Evolutionary conservation across 2,888 invertebrate genomes (phyloP), one percentile per base, ranked within the genome.

Genomic region (Steinernema scapterisci): DNA sequence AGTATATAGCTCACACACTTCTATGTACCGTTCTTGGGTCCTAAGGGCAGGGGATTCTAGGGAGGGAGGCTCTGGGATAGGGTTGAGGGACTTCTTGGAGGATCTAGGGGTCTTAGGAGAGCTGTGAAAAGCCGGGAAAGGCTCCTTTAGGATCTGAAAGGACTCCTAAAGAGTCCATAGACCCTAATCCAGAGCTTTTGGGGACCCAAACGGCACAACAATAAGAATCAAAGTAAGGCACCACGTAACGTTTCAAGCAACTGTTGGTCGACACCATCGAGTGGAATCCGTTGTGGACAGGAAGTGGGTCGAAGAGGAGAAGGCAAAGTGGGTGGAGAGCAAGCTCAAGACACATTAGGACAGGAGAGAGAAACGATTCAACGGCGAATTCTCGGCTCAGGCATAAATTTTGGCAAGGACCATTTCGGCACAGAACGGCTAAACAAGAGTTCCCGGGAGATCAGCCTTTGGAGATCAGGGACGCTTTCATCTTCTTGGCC

Each of bases 401-500:
- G 38, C 38, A 38, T 38, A 38, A 9, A 38, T 38, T 38, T 38
- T 38, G 38, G 38, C 38, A 38, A n/a, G n/a, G n/a, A n/a, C n/a
- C 38, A 38, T 38, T 38, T 38, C 5, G 38, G 9, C 2, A 52
- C 23, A 16, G n/a, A n/a, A n/a, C n/a, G n/a, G n/a, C n/a, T n/a
- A n/a, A n/a, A n/a, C n/a, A n/a, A n/a, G n/a, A n/a, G n/a, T n/a
- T n/a, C n/a, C n/a, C n/a, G 31, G 63, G 13, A 19, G 63, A 19
- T 25, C 63, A 63, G 27, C 31, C 27, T 31, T 63, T 63, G 11
- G 38, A 27, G 16, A 63, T 25, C 38, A 63, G 38, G 16, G 63
- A 63, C 1, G 63, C 63, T 63, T 63, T 63, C 63, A 63, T 63
- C 63, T 95, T 95, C 90, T 95, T 92, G 89, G 95, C 95, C 88